phyloP scores from a whole-genome alignment of 1,140 invertebrate species.

The Zaprionus inermis region DNA sequence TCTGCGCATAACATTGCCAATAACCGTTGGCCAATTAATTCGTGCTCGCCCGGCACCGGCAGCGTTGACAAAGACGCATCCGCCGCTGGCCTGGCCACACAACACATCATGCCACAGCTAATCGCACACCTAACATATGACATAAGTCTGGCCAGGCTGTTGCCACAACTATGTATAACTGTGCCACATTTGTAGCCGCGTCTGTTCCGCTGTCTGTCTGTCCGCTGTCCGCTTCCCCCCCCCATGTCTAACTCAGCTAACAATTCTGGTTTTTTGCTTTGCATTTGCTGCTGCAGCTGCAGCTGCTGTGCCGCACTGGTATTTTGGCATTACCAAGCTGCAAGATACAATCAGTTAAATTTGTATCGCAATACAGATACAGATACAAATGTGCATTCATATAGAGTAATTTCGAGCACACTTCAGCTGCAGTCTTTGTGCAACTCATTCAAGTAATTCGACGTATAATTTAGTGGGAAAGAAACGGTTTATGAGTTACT shows the following conservation, averaged over 20 bases:
- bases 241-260: constrained; percentile 6
- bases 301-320: constrained; percentile 33
- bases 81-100: constrained; percentile 30
- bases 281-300: constrained; percentile 22
- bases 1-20: constrained; percentile 52
- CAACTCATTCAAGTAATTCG: constrained; percentile 4
- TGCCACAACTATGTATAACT: constrained; percentile 40
- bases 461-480: not conserved
- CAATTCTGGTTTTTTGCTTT: constrained; percentile 22
- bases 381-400: not conserved
- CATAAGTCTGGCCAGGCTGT: constrained; percentile 67
- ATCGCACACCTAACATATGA: constrained; percentile 47
- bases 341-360: constrained; percentile 22
- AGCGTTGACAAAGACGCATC: constrained; percentile 64
- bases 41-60: constrained; percentile 23
- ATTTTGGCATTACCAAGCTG: constrained; percentile 12
- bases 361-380: constrained; percentile 30
- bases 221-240: constrained; percentile 18
- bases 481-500: not conserved
- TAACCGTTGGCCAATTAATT: constrained; percentile 77
- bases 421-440: constrained; percentile 2
- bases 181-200: constrained; percentile 22
- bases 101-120: constrained; percentile 53
- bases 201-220: constrained; percentile 27
- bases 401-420: constrained; percentile 4